Evolutionary conservation across 2,113 vertebrate genomes (phyloP).

Genomic region (Leucoraja erinaceus): DNA sequence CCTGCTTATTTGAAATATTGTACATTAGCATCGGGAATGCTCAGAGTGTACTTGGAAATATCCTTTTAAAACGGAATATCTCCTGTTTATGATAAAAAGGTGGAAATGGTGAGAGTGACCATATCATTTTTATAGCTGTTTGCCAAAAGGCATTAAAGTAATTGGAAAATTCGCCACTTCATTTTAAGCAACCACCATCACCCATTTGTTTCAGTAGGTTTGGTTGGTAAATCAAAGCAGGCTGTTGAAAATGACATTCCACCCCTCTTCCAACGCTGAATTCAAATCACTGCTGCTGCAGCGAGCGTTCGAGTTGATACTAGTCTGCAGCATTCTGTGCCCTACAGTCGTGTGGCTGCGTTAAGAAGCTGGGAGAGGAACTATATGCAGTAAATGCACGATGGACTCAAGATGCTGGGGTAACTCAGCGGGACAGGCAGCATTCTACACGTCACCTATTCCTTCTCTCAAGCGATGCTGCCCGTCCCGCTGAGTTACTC

Average conservation of each 20-base stretch:
- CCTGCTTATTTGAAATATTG: constrained; percentile 26
- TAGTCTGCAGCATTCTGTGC: background rate
- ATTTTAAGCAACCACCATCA: background rate
- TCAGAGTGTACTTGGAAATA: background rate
- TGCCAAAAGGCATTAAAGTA: background rate
- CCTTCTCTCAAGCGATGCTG: too few species aligned
- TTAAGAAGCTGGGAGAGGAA: background rate
- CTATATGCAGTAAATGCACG: background rate
- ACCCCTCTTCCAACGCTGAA: background rate
- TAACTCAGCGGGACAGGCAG: too few species aligned
- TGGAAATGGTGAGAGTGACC: background rate
- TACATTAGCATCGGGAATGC: constrained; percentile 10
- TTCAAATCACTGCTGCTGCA: background rate
- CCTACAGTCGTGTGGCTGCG: background rate
- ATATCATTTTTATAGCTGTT: background rate
- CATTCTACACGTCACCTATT: too few species aligned
- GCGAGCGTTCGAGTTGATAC: too few species aligned
- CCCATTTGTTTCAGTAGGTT: background rate
- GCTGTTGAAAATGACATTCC: background rate
- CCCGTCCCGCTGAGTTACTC: too few species aligned
- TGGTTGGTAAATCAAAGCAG: background rate
- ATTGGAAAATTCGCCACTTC: background rate
- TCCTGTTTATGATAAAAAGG: constrained; percentile 10
- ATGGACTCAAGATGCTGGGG: too few species aligned
- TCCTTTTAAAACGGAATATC: background rate